phyloP scores from a whole-genome alignment of 1,140 invertebrate species.

The Cyclina sinensis region DNA sequence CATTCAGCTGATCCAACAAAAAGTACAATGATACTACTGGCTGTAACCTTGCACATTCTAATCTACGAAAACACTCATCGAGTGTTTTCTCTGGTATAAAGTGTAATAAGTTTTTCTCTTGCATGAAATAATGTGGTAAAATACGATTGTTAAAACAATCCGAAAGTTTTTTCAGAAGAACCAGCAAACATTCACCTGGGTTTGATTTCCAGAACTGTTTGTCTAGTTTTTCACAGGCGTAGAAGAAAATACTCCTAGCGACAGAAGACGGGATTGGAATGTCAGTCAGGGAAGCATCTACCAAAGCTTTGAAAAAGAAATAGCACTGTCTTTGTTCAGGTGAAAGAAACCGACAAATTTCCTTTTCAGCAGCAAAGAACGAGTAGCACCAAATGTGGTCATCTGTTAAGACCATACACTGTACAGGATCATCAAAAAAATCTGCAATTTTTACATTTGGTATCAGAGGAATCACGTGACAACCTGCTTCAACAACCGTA shows the following conservation, averaged over 20 bases:
- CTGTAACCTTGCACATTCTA: background rate
- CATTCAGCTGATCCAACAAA: background rate
- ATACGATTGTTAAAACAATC: background rate
- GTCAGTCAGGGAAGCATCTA: background rate
- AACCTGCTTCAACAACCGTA: background rate
- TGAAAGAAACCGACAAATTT: background rate
- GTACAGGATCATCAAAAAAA: background rate
- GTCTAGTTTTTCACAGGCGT: constrained; percentile 46
- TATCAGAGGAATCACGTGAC: constrained; percentile 5
- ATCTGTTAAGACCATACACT: background rate
- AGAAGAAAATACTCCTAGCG: constrained; percentile 52
- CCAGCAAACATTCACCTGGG: constrained; percentile 18
- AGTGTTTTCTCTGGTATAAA: background rate
- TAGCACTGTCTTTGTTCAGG: constrained; percentile 28
- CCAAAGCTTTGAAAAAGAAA: background rate
- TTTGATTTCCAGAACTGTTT: constrained; percentile 5
- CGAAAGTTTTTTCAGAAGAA: constrained; percentile 14
- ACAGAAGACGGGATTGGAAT: background rate
- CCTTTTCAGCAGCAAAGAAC: constrained; percentile 31
- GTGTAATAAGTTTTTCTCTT: background rate
- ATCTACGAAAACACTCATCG: background rate
- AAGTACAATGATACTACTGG: constrained; percentile 15
- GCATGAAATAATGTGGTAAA: constrained; percentile 48
- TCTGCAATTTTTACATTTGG: background rate
- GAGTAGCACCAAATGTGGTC: constrained; percentile 28